A percentile compares a stretch with the other conserved stretches of the same genome.
phyloP scores from a whole-genome alignment of 1,140 invertebrate genomes.

The Amphibalanus amphitrite region DNA sequence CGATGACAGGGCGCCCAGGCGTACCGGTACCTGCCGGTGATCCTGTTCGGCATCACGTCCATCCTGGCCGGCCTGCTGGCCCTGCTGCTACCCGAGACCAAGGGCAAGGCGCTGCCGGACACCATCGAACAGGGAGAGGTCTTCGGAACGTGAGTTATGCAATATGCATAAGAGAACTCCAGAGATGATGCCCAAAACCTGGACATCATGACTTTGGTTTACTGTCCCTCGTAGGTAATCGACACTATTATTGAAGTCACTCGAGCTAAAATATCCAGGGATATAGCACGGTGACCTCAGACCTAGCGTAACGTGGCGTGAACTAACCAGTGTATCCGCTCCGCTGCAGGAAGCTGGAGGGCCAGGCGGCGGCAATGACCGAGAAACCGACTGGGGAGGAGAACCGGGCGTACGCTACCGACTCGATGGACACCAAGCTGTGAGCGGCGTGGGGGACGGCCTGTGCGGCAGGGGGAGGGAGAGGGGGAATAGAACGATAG shows the following conservation, averaged over 20 bases:
- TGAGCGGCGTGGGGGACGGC: not conserved
- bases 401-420: not conserved
- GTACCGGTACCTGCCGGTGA: constrained; percentile 38
- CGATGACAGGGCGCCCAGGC: constrained; percentile 20
- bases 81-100: constrained; percentile 39
- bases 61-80: constrained; percentile 33
- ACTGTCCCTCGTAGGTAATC: no score
- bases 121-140: constrained; percentile 34
- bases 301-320: no score
- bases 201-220: no score
- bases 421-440: not conserved
- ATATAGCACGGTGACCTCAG: no score
- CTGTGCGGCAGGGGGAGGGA: no score
- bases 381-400: not conserved
- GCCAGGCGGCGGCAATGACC: not conserved
- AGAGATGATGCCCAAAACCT: no score
- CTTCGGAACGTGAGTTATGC: constrained; percentile 3
- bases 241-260: no score
- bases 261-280: no score
- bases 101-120: constrained; percentile 33
- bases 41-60: constrained; percentile 37
- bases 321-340: no score
- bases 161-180: no score
- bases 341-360: not conserved
- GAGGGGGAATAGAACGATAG: no score